phyloP scores from a whole-genome alignment of 2,113 vertebrate genomes.

The Sigmodon hispidus region DNA sequence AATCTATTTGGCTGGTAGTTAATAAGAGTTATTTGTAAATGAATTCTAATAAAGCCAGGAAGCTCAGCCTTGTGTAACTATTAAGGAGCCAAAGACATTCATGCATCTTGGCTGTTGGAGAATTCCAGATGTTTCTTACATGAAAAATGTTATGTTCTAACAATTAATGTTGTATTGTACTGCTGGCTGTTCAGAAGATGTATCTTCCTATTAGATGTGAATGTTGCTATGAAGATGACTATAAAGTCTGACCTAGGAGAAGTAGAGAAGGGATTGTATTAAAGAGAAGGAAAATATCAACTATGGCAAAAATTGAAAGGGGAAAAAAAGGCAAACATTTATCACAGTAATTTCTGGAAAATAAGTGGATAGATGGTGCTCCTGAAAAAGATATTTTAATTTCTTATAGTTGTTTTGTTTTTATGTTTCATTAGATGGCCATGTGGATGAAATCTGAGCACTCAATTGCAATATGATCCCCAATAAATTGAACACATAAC shows the following conservation, averaged over 20 bases:
- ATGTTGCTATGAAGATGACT: slow-evolving; percentile 87
- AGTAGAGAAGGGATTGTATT: slow-evolving; percentile 74
- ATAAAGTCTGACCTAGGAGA: slow-evolving; percentile 83
- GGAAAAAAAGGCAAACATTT: slow-evolving; percentile 76
- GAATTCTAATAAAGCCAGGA: slow-evolving; percentile 80
- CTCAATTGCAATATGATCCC: background rate
- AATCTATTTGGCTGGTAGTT: slow-evolving; percentile 67
- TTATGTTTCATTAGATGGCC: background rate
- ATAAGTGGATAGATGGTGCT: background rate
- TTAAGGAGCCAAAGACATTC: slow-evolving; percentile 83
- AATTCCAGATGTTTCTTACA: slow-evolving; percentile 87
- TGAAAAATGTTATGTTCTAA: slow-evolving; percentile 86
- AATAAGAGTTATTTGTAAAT: slow-evolving; percentile 82
- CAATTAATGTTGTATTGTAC: slow-evolving; percentile 84
- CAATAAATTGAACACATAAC: background rate
- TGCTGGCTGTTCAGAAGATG: slow-evolving; percentile 85
- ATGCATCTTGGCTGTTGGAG: slow-evolving; percentile 82
- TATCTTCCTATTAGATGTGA: slow-evolving; percentile 85
- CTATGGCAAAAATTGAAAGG: slow-evolving; percentile 79
- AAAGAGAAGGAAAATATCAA: slow-evolving; percentile 76
- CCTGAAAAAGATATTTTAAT: background rate
- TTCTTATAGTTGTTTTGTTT: background rate
- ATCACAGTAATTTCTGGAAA: background rate
- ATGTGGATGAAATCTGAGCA: background rate
- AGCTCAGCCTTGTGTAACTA: slow-evolving; percentile 83